Evolutionary conservation across 2,888 invertebrate species (phyloP).

Genomic region (Lasioglossum pauxillum): DNA sequence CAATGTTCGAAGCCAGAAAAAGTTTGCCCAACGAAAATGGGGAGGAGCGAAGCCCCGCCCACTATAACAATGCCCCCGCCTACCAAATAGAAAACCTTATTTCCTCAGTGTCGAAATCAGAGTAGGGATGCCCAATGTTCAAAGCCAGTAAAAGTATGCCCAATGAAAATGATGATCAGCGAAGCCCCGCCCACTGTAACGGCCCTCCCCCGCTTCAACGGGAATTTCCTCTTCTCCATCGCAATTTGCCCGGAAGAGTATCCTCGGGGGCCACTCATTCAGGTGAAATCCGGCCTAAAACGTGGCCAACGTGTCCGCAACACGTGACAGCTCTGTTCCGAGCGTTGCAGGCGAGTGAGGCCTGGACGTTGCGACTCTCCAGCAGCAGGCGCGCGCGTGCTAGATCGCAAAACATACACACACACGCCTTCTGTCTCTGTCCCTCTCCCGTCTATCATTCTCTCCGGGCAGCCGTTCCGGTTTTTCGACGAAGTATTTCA

Average conservation of each 20-base stretch:
- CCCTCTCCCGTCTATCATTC: not conserved
- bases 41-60: not conserved
- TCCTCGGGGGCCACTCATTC: not conserved
- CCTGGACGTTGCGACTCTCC: not conserved
- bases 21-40: not conserved
- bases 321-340: not conserved
- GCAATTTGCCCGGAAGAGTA: not conserved
- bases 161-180: not conserved
- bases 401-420: not conserved
- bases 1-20: too few species aligned
- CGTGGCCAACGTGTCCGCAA: not conserved
- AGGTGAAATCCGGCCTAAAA: not conserved
- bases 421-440: not conserved
- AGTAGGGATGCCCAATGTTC: not conserved
- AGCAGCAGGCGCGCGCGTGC: not conserved
- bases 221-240: not conserved
- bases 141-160: not conserved
- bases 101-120: not conserved
- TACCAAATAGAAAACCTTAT: too few species aligned
- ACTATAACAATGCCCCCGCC: too few species aligned
- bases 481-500: conserved; percentile 12
- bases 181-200: not conserved
- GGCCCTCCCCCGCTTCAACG: not conserved
- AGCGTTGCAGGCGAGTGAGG: not conserved
- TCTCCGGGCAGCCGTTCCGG: not conserved